These are phyloP conservation scores for Palythoa grandiflora DNA, from an alignment of 92 coral and sea anemone genomes.

Conservation along the genomic window DNA sequence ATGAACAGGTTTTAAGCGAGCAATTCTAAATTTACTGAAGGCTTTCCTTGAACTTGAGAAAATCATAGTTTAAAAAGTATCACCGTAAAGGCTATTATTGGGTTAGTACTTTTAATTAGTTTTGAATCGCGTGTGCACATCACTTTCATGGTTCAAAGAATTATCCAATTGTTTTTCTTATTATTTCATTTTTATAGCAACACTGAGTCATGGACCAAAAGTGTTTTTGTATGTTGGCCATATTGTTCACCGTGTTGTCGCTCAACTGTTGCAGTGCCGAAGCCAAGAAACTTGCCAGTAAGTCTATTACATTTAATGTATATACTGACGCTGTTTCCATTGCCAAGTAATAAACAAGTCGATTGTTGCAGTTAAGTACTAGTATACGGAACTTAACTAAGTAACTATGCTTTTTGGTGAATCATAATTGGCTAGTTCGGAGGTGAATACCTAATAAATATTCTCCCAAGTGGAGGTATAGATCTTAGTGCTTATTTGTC, in stretches of 20 bases:
- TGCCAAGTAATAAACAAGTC: too few species aligned
- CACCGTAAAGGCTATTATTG: neutral
- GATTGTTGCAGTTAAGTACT: too few species aligned
- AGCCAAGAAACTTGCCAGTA: slow-evolving; percentile 30
- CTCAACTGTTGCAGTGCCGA: slow-evolving; percentile 14
- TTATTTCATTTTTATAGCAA: neutral
- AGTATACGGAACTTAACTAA: too few species aligned
- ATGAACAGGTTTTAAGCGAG: too few species aligned
- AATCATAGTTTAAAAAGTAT: too few species aligned
- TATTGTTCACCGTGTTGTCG: neutral
- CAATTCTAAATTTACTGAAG: too few species aligned
- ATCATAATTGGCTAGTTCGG: neutral
- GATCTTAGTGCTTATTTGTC: too few species aligned
- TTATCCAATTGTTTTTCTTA: neutral
- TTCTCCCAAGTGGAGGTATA: too few species aligned
- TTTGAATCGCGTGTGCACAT: neutral
- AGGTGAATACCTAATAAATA: neutral
- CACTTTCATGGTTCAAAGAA: neutral
- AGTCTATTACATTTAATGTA: neutral
- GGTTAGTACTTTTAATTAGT: too few species aligned
- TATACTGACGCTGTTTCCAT: neutral
- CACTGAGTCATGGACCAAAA: slow-evolving; percentile 13
- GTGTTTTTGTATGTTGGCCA: neutral
- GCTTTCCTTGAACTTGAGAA: too few species aligned
- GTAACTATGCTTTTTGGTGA: neutral